Conservation (phyloP, 2,113 vertebrate genomes). For the Gobio gobio region DNA sequence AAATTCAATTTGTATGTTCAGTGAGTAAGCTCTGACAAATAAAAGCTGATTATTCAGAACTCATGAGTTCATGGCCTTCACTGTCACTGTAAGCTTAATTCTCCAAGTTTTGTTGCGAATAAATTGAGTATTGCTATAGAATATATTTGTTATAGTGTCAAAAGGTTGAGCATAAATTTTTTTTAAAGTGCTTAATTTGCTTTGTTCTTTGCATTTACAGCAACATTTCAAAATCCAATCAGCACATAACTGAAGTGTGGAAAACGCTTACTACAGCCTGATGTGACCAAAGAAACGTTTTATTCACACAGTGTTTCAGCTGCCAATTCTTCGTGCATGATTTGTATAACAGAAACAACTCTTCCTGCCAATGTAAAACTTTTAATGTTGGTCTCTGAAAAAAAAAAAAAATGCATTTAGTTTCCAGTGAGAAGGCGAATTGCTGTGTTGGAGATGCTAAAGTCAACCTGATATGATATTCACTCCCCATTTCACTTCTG, state of each 20-base stretch:
- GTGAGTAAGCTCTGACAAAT: not conserved
- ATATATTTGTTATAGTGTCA: constrained; percentile 25
- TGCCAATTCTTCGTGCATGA: not conserved
- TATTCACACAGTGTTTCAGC: not conserved
- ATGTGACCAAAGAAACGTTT: not conserved
- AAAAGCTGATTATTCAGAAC: not conserved
- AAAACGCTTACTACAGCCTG: constrained; percentile 31
- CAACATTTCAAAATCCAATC: constrained; percentile 31
- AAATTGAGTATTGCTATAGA: not conserved
- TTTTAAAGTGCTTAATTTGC: constrained; percentile 2
- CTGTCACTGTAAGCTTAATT: constrained; percentile 15
- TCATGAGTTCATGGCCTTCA: not conserved
- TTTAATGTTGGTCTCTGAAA: not conserved
- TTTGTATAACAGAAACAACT: not conserved
- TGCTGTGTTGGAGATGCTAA: not conserved
- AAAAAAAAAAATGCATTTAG: too few relatives aligned
- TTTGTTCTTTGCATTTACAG: not conserved
- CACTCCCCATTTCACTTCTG: not conserved
- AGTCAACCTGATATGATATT: not conserved
- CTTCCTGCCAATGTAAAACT: not conserved
- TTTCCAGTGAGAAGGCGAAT: not conserved
- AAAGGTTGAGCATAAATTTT: not conserved
- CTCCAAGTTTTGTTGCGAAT: constrained; percentile 3
- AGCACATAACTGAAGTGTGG: constrained; percentile 28
- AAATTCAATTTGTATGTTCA: not conserved